Base-by-base conservation (phyloP, 2,113 vertebrate genomes). In the Muntiacus muntjak region DNA sequence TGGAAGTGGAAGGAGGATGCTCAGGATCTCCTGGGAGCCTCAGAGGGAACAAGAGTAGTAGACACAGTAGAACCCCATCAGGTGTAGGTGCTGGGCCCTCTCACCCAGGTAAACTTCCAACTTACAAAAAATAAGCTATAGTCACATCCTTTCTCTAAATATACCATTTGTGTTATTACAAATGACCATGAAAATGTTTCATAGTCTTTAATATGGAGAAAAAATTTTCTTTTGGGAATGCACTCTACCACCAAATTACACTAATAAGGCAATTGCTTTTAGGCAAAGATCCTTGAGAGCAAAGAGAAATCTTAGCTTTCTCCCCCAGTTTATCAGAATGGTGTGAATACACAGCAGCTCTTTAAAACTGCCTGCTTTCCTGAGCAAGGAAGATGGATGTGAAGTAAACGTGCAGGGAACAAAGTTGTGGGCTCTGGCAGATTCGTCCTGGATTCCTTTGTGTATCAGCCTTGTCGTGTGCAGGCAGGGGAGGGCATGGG, bases 251-350 rank as follows among this genome's bases (percentile, higher is more conserved):
- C 84, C 58, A 67, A 92, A 82, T 30, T 74, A 57, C 60, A 60
- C 52, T 87, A 92, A 95, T 15, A 60, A 81, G 50, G 52, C 15
- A 86, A 55, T 47, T 94, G 43, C 55, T 84, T 87, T 94, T 71
- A 58, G 91, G 90, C 62, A 40, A 93, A 74, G 26, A 23, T 67
- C 52, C 9, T 17, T 23, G 15, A 47, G 33, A 43, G 26, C 28
- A 93, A 85, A 84, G 40, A 43, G 36, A 92, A 85, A 78, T 55
- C 11, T 43, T 7, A 57, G 64, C 25, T 84, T 33, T 28, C 4
- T 36, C 8, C 12, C 88, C 52, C 13, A 1, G 1, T 92, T 81
- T 62, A 84, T 87, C 30, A 55, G 89, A 40, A 55, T 17, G 7
- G 3, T 8, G 74, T 64, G 55, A 45, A 50, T 58, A 58, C 50